Percentiles rank a stretch among this genome's conserved stretches.
phyloP scores from a whole-genome alignment of 2,888 invertebrate species.

The Sialis fuliginosa region DNA sequence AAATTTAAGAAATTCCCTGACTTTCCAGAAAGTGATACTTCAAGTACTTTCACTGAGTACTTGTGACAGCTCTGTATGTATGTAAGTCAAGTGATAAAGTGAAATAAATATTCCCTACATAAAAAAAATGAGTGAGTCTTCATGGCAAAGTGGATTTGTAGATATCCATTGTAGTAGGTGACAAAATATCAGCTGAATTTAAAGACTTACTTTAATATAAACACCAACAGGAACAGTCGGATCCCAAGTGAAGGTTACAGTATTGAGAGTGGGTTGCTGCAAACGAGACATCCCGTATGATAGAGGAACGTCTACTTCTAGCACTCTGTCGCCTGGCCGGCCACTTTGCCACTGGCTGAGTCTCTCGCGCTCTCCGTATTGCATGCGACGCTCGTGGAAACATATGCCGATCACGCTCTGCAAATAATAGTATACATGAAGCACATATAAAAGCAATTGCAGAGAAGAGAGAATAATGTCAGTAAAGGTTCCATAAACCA shows the following conservation, averaged over 20 bases:
- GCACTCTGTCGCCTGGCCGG: conserved; percentile 77
- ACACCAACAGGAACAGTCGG: conserved; percentile 91
- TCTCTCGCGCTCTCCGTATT: conserved; percentile 90
- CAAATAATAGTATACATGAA: conserved; percentile 11
- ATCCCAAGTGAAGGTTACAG: conserved; percentile 85
- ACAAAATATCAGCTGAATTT: not conserved
- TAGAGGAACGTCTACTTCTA: conserved; percentile 84
- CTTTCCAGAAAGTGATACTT: too few relatives aligned
- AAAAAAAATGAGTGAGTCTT: not conserved
- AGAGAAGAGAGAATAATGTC: too few relatives aligned
- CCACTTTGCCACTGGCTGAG: conserved; percentile 81
- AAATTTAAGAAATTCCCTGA: too few relatives aligned
- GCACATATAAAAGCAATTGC: too few relatives aligned
- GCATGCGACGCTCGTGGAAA: conserved; percentile 89
- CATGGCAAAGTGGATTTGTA: not conserved
- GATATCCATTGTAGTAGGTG: not conserved
- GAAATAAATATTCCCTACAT: not conserved
- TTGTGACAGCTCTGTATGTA: too few relatives aligned
- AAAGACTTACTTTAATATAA: conserved; percentile 60
- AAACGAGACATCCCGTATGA: conserved; percentile 83
- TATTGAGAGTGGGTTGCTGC: conserved; percentile 60
- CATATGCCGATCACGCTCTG: conserved; percentile 82
- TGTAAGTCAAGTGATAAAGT: not conserved
- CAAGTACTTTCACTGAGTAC: too few relatives aligned
- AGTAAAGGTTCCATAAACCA: too few relatives aligned